Conservation (phyloP, 2,113 vertebrate genomes). For the Poecilia latipinna region DNA sequence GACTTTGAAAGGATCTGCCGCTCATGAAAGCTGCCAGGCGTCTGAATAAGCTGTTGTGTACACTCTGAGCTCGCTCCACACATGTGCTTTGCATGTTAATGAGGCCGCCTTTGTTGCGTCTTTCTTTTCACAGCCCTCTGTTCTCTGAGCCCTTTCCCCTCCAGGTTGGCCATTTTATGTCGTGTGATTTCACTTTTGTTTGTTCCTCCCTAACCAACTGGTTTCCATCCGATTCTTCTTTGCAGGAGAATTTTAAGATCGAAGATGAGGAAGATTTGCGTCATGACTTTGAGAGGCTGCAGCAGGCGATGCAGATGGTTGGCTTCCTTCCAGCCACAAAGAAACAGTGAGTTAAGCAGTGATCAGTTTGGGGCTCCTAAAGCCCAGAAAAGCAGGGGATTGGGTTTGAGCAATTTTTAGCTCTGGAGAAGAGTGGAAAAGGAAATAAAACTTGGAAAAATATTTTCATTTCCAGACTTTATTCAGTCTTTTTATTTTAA, state of each 20-base stretch:
- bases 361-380: neutral
- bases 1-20: conserved; percentile 9
- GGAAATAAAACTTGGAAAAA: neutral
- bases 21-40: conserved; percentile 31
- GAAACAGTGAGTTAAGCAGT: conserved; percentile 86
- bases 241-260: conserved; percentile 95
- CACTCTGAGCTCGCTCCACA: conserved; percentile 21
- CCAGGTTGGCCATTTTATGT: neutral
- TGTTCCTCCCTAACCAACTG: neutral
- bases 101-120: conserved; percentile 49
- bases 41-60: conserved; percentile 44
- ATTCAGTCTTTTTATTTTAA: too few species aligned
- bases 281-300: conserved; percentile 94
- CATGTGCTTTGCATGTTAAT: conserved; percentile 66
- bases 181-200: neutral
- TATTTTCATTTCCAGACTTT: neutral
- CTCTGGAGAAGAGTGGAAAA: neutral
- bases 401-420: neutral
- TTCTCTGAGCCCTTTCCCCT: neutral
- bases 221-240: conserved; percentile 7
- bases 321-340: conserved; percentile 95
- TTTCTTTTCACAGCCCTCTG: conserved; percentile 6
- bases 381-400: neutral
- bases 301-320: conserved; percentile 99
- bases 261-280: conserved; percentile 95